Percentiles rank a stretch among this genome's conserved stretches.
These are phyloP conservation scores for Tachycineta bicolor DNA, from an alignment of 2,113 vertebrate genomes.

Conservation along the genomic window DNA sequence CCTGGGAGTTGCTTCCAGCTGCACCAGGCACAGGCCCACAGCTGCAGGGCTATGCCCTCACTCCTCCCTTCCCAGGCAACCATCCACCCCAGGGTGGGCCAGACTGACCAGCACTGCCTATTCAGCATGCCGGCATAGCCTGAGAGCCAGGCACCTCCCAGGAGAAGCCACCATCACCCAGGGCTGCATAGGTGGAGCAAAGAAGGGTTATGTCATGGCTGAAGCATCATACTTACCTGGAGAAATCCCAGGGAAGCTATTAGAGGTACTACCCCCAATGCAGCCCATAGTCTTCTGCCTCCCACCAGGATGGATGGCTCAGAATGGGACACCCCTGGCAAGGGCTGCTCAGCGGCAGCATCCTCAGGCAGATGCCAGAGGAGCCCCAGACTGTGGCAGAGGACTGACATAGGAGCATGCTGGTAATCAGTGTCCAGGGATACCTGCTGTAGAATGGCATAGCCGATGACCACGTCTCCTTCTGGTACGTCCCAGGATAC, in stretches of 20 bases:
- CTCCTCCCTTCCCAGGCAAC: not conserved
- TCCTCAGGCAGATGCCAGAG: not conserved
- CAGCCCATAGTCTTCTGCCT: not conserved
- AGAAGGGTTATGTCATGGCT: not conserved
- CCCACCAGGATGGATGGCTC: not conserved
- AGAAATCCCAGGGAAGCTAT: not conserved
- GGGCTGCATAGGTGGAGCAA: not conserved
- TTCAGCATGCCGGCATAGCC: not conserved
- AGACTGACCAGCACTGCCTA: not conserved
- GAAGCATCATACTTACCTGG: not conserved
- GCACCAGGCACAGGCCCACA: not conserved
- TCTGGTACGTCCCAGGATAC: slow-evolving; percentile 97
- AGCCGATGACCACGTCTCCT: slow-evolving; percentile 95
- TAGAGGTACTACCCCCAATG: not conserved
- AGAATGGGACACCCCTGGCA: not conserved
- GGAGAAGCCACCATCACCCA: not conserved
- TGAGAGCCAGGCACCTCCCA: not conserved
- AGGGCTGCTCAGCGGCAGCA: not conserved
- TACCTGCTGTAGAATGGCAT: slow-evolving; percentile 97
- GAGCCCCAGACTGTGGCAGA: accelerated
- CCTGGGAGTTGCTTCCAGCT: not conserved
- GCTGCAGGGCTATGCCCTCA: not conserved
- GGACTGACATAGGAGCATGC: not conserved
- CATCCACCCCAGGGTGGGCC: not conserved
- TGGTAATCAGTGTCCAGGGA: not conserved